Conservation (phyloP, 1,140 invertebrate species). For the Reticulitermes speratus region DNA sequence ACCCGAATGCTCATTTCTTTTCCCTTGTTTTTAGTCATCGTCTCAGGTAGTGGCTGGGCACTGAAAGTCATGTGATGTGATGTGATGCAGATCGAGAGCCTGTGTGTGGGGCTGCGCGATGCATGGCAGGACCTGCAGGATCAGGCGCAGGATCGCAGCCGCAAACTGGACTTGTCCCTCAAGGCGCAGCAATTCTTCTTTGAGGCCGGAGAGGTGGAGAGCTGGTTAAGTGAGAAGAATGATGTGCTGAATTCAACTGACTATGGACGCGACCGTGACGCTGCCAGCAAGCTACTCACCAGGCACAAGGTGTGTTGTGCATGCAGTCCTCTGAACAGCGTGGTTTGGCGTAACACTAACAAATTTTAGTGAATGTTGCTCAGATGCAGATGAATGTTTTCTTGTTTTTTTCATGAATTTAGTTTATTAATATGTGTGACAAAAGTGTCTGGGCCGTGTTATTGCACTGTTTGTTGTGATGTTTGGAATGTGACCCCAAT, state of each 20-base stretch:
- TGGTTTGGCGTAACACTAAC: too few species aligned
- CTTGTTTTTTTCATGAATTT: too few species aligned
- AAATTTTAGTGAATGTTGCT: too few species aligned
- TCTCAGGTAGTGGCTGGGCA: too few species aligned
- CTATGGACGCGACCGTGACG: slow-evolving; percentile 83
- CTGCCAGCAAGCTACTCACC: slow-evolving; percentile 85
- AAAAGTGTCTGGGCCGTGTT: too few species aligned
- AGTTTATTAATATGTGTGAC: too few species aligned
- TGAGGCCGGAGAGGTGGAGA: slow-evolving; percentile 89
- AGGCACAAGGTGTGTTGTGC: slow-evolving; percentile 74
- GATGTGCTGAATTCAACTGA: slow-evolving; percentile 78
- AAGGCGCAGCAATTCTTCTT: slow-evolving; percentile 88
- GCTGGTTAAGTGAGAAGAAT: slow-evolving; percentile 87
- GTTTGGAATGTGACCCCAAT: too few species aligned
- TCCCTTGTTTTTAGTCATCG: too few species aligned
- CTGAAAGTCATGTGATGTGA: background rate
- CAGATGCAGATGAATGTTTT: too few species aligned
- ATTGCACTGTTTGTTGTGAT: too few species aligned
- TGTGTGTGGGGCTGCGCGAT: slow-evolving; percentile 62
- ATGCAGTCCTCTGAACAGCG: too few species aligned
- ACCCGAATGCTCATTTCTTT: too few species aligned
- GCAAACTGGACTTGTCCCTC: slow-evolving; percentile 79
- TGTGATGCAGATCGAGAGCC: slow-evolving; percentile 56
- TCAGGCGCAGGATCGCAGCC: slow-evolving; percentile 68
- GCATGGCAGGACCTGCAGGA: slow-evolving; percentile 70